These are phyloP conservation scores for Lepeophtheirus nordmannii DNA, from an alignment of 2,888 invertebrate genomes.

Conservation along the genomic window DNA sequence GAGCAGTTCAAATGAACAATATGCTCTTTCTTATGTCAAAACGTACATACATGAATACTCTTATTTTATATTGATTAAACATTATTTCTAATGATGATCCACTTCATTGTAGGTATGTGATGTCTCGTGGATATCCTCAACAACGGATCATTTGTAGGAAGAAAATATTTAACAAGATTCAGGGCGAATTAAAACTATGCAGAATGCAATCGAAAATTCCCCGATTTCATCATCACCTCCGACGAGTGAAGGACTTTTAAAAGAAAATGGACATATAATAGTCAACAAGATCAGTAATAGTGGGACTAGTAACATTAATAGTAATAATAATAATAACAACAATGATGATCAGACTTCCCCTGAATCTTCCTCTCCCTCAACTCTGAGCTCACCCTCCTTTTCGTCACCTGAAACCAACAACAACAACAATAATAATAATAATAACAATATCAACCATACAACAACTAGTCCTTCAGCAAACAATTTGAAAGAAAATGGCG, in stretches of 20 bases:
- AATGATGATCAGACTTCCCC: neutral
- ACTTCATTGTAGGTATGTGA: neutral
- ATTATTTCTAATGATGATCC: too few relatives aligned
- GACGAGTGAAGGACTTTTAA: neutral
- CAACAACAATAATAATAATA: neutral
- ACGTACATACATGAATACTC: too few relatives aligned
- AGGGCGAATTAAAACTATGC: constrained; percentile 7
- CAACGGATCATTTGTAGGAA: constrained; percentile 2
- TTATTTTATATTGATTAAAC: too few relatives aligned
- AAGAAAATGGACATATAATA: neutral
- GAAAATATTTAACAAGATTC: neutral
- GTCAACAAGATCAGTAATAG: neutral
- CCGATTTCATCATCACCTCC: neutral
- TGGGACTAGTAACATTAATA: neutral
- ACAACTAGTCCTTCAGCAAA: neutral
- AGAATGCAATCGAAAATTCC: constrained; percentile 2
- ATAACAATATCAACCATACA: too few relatives aligned
- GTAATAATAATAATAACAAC: neutral
- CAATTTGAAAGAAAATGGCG: neutral
- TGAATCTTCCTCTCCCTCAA: neutral
- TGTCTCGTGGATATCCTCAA: constrained; percentile 5
- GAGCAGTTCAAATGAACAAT: too few relatives aligned
- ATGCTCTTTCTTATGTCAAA: too few relatives aligned
- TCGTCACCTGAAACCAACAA: neutral
- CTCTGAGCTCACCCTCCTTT: neutral